phyloP scores from a whole-genome alignment of 2,888 invertebrate genomes.

The Oscheius myriophilus region DNA sequence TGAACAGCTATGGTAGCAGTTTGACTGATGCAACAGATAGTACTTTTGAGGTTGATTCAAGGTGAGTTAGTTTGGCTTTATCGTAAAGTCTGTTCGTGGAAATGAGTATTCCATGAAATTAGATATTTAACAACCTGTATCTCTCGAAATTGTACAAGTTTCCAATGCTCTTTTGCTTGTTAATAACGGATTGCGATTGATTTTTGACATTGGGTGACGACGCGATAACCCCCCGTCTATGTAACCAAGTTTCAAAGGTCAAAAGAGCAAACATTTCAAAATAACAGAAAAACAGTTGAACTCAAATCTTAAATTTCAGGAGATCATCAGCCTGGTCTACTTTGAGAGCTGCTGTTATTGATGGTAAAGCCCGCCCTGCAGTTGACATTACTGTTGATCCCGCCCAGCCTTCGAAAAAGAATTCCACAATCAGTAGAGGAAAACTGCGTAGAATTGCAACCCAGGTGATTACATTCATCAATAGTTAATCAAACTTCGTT shows the following conservation, averaged over 20 bases:
- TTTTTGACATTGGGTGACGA: too few species aligned
- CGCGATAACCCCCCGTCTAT: too few species aligned
- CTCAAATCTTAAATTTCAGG: constrained; percentile 35
- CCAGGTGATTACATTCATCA: constrained; percentile 32
- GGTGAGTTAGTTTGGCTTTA: constrained; percentile 32
- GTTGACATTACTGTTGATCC: constrained; percentile 49
- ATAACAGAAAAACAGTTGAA: background rate
- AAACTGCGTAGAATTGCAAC: constrained; percentile 58
- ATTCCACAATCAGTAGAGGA: constrained; percentile 54
- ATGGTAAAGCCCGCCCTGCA: constrained; percentile 37
- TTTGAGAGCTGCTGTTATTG: constrained; percentile 53
- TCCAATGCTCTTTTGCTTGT: too few species aligned
- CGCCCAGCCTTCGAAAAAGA: constrained; percentile 40
- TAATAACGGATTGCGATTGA: too few species aligned
- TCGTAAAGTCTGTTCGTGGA: too few species aligned
- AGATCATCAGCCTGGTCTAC: constrained; percentile 60
- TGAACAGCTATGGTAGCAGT: constrained; percentile 60
- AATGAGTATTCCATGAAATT: too few species aligned
- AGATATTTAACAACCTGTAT: too few species aligned
- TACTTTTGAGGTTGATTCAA: constrained; percentile 56
- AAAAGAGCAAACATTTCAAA: background rate
- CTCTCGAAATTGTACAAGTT: too few species aligned
- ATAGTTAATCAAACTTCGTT: background rate
- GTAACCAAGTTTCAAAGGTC: background rate
- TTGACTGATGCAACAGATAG: constrained; percentile 57